Percentiles rank a stretch among this genome's conserved stretches.
Evolutionary conservation across 2,888 invertebrate genomes (phyloP).

Genomic region (Laspeyria flexula): DNA sequence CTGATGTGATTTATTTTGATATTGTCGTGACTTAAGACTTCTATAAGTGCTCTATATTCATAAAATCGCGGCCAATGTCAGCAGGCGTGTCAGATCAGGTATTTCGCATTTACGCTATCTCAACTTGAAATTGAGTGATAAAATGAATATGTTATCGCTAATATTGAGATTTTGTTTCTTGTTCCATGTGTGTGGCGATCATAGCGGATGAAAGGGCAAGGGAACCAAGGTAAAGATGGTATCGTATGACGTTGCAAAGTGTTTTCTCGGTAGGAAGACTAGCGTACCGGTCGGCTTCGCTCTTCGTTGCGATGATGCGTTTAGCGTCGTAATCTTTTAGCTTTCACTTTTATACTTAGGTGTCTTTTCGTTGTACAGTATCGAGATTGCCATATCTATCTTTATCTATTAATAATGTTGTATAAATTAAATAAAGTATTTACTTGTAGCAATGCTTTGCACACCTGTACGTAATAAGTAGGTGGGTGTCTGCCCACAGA

Average conservation of each 20-base stretch:
- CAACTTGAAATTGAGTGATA: slow-evolving; percentile 54
- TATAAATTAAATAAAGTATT: too few species aligned
- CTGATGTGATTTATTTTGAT: slow-evolving; percentile 80
- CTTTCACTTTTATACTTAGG: slow-evolving; percentile 62
- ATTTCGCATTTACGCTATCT: slow-evolving; percentile 76
- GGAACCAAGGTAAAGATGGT: slow-evolving; percentile 90
- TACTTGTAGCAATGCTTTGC: slow-evolving; percentile 15
- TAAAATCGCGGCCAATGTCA: slow-evolving; percentile 93
- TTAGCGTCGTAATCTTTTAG: slow-evolving; percentile 54
- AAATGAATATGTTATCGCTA: slow-evolving; percentile 45
- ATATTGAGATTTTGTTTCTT: slow-evolving; percentile 72
- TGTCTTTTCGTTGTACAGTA: slow-evolving; percentile 27
- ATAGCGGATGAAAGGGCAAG: slow-evolving; percentile 95
- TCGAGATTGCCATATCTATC: slow-evolving; percentile 9
- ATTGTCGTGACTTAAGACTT: slow-evolving; percentile 78
- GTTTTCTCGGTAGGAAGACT: slow-evolving; percentile 72
- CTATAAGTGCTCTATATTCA: slow-evolving; percentile 80
- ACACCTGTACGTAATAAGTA: slow-evolving; percentile 29
- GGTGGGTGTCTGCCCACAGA: slow-evolving; percentile 38
- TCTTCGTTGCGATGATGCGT: slow-evolving; percentile 57
- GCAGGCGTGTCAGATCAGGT: slow-evolving; percentile 97
- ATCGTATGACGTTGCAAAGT: slow-evolving; percentile 81
- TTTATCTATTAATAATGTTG: too few species aligned
- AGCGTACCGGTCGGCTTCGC: slow-evolving; percentile 75
- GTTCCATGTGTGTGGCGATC: slow-evolving; percentile 84